Percentiles rank a stretch among this genome's conserved stretches.
Evolutionary conservation across 2,888 invertebrate genomes (phyloP).

Genomic region (Beris morrisii): DNA sequence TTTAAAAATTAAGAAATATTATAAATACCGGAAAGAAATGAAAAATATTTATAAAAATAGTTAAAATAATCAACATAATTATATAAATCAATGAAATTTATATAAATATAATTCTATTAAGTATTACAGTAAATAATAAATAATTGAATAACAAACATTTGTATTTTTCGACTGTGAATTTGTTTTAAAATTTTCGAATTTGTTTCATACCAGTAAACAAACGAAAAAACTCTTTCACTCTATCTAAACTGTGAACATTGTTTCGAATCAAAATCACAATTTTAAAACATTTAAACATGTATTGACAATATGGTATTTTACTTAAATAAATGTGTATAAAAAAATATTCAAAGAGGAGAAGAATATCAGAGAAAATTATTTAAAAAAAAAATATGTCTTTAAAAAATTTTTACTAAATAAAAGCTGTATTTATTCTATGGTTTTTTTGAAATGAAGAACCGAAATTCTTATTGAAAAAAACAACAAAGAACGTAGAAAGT

Average conservation of each 20-base stretch:
- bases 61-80: neutral
- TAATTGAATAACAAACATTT: slow-evolving; percentile 8
- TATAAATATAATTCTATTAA: neutral
- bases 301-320: slow-evolving; percentile 35
- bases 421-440: slow-evolving; percentile 32
- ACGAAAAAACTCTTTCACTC: neutral
- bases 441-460: slow-evolving; percentile 25
- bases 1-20: neutral
- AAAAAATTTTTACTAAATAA: slow-evolving; percentile 25
- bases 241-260: neutral
- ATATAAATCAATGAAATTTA: neutral
- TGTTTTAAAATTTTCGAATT: slow-evolving; percentile 23
- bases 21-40: neutral
- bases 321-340: slow-evolving; percentile 40
- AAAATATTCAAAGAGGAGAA: slow-evolving; percentile 49
- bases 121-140: too few relatives aligned
- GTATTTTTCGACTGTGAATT: slow-evolving; percentile 27
- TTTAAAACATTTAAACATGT: slow-evolving; percentile 20
- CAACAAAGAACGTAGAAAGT: slow-evolving; percentile 6
- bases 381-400: slow-evolving; percentile 47
- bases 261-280: slow-evolving; percentile 8
- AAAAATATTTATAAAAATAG: too few relatives aligned
- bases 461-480: slow-evolving; percentile 16
- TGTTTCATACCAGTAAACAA: neutral
- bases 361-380: too few relatives aligned